phyloP scores from a whole-genome alignment of 2,113 vertebrate genomes.

The Capricornis sumatraensis region DNA sequence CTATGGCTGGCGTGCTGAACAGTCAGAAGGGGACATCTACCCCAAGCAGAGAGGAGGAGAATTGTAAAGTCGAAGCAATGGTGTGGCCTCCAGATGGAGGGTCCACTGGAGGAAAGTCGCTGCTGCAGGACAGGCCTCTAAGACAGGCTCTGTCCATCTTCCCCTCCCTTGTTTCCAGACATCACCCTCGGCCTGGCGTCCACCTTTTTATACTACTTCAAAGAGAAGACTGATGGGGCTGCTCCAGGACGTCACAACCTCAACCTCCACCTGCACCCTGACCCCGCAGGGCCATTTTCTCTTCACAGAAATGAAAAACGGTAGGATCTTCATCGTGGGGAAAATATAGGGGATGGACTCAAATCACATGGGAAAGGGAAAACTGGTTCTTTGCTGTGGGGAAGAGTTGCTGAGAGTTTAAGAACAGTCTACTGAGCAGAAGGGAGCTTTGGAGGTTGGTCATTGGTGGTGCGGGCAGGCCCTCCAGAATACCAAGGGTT shows the following conservation, averaged over 20 bases:
- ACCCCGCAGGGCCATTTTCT: background rate
- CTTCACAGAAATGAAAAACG: background rate
- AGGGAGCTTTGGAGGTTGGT: background rate
- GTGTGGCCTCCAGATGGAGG: background rate
- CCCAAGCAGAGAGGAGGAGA: background rate
- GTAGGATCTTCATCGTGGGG: background rate
- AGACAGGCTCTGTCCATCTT: background rate
- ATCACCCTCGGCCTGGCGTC: background rate
- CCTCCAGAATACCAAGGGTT: background rate
- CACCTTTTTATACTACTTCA: background rate
- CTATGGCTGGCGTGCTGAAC: background rate
- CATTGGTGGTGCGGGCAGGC: background rate
- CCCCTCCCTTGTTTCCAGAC: background rate
- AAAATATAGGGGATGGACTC: background rate
- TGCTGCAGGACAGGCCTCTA: background rate
- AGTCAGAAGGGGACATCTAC: background rate
- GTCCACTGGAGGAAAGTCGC: background rate
- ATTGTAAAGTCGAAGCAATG: background rate
- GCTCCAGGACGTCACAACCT: background rate
- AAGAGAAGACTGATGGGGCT: background rate
- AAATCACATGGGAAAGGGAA: background rate
- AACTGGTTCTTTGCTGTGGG: background rate
- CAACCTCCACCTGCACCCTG: background rate
- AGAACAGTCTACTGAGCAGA: background rate
- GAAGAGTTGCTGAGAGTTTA: background rate